Conservation (phyloP, 2,888 invertebrate species). For the Coelogynopora nodosa region DNA sequence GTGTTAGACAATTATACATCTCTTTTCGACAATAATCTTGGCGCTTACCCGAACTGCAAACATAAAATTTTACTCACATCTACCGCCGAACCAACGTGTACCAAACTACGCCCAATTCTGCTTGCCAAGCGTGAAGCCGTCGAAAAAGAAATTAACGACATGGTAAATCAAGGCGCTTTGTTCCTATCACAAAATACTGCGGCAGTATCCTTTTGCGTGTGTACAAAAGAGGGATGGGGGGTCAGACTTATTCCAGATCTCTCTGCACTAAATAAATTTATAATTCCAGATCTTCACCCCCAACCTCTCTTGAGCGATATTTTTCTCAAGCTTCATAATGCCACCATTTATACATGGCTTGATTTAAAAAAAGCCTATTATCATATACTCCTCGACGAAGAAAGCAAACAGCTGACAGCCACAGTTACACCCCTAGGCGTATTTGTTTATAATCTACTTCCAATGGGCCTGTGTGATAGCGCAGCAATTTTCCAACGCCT, state of each 20-base stretch:
- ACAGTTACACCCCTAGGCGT: constrained; percentile 5
- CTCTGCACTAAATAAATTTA: not conserved
- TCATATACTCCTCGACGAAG: not conserved
- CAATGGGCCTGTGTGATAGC: not conserved
- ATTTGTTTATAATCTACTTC: not conserved
- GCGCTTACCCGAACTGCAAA: not conserved
- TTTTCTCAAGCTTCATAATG: not conserved
- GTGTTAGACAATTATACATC: not conserved
- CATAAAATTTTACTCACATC: constrained; percentile 8
- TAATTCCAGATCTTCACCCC: not conserved
- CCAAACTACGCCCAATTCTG: not conserved
- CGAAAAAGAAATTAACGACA: not conserved
- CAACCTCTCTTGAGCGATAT: not conserved
- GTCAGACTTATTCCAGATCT: not conserved
- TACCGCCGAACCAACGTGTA: constrained; percentile 26
- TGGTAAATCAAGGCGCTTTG: constrained; percentile 32
- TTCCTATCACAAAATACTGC: not conserved
- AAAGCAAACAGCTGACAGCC: constrained; percentile 5
- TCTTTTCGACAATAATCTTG: not conserved
- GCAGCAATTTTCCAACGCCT: not conserved
- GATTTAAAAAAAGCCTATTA: constrained; percentile 3
- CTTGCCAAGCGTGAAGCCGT: not conserved
- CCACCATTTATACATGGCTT: not conserved
- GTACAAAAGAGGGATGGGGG: constrained; percentile 17
- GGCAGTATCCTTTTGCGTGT: not conserved